phyloP scores from a whole-genome alignment of 2,888 invertebrate genomes.

The Amiota mariae region DNA sequence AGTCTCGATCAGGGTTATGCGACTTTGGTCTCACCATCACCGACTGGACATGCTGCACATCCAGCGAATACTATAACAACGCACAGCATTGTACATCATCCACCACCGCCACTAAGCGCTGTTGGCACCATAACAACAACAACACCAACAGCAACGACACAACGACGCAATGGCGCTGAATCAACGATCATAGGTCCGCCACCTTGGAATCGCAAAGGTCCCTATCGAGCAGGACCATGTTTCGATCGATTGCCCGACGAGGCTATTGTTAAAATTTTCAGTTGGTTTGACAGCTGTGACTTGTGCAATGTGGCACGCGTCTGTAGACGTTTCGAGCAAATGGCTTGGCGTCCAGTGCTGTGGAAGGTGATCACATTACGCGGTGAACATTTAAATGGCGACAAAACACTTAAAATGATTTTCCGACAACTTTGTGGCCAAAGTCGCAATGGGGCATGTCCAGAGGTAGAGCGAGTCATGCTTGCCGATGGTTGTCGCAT shows the following conservation, averaged over 20 bases:
- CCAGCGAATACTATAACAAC: slow-evolving; percentile 49
- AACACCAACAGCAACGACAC: slow-evolving; percentile 47
- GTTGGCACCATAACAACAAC: slow-evolving; percentile 36
- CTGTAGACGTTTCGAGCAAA: slow-evolving; percentile 83
- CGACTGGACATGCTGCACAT: slow-evolving; percentile 68
- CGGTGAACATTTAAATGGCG: slow-evolving; percentile 77
- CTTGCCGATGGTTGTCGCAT: slow-evolving; percentile 82
- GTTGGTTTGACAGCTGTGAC: slow-evolving; percentile 81
- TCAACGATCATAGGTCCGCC: slow-evolving; percentile 59
- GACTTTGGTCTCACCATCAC: slow-evolving; percentile 80
- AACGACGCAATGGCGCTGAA: slow-evolving; percentile 16
- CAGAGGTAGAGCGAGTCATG: slow-evolving; percentile 80
- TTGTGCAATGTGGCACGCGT: slow-evolving; percentile 84
- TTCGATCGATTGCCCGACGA: slow-evolving; percentile 81
- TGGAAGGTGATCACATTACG: slow-evolving; percentile 82
- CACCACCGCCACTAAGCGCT: slow-evolving; percentile 35
- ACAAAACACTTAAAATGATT: slow-evolving; percentile 79
- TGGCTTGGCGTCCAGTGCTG: slow-evolving; percentile 85
- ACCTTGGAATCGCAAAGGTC: slow-evolving; percentile 73
- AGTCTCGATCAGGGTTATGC: slow-evolving; percentile 88
- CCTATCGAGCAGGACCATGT: slow-evolving; percentile 71
- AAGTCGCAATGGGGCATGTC: slow-evolving; percentile 80
- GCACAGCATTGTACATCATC: slow-evolving; percentile 53
- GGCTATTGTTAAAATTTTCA: slow-evolving; percentile 80
- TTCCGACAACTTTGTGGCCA: slow-evolving; percentile 80